phyloP scores from a whole-genome alignment of 2,113 vertebrate genomes.

The Montifringilla adamsi region DNA sequence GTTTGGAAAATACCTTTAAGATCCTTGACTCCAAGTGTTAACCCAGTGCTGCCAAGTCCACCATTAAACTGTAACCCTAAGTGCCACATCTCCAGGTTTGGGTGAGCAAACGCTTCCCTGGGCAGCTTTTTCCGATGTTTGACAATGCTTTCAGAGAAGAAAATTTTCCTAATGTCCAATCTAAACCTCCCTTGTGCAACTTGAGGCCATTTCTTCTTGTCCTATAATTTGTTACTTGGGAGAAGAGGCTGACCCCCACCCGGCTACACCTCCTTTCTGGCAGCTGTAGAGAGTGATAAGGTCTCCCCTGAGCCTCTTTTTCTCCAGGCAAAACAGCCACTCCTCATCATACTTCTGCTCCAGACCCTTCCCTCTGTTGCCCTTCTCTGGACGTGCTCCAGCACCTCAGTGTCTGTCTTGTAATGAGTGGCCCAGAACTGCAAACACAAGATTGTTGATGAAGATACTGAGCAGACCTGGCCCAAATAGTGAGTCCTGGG shows the following conservation, averaged over 20 bases:
- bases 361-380: background rate
- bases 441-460: background rate
- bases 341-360: background rate
- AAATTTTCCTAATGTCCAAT: background rate
- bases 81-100: background rate
- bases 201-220: background rate
- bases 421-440: background rate
- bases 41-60: background rate
- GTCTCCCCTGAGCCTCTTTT: background rate
- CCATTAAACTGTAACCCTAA: background rate
- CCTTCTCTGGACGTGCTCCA: rapidly evolving
- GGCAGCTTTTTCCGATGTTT: background rate
- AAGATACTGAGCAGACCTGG: background rate
- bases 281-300: background rate
- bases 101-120: background rate
- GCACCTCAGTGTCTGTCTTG: background rate
- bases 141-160: background rate
- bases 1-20: background rate
- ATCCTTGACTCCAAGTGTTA: rapidly evolving
- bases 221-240: background rate
- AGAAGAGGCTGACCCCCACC: background rate
- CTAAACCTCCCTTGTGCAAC: background rate
- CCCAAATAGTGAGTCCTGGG: no score
- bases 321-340: background rate
- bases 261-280: background rate